These are phyloP conservation scores for Upupa epops DNA, from an alignment of 2,113 vertebrate species.

Conservation along the genomic window DNA sequence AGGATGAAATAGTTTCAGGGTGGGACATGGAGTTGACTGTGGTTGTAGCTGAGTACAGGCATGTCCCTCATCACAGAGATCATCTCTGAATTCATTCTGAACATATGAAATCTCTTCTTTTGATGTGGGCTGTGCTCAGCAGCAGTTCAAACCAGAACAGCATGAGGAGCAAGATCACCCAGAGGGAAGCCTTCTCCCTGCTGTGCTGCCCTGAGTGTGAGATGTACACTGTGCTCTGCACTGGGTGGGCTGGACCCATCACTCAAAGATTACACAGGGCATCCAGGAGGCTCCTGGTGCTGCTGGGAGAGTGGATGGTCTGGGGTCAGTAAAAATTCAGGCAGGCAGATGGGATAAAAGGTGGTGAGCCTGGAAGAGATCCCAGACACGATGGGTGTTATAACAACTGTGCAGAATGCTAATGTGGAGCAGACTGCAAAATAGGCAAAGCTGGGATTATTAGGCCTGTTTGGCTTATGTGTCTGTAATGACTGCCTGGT, in stretches of 20 bases:
- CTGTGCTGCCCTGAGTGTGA: not conserved
- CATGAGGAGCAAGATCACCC: rapidly evolving
- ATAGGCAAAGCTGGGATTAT: not conserved
- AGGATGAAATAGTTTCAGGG: not conserved
- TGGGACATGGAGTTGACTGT: not conserved
- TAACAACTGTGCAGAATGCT: not conserved
- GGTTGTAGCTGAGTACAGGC: not conserved
- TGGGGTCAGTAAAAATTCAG: not conserved
- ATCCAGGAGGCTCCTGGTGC: not conserved
- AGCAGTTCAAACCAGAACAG: not conserved
- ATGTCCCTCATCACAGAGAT: rapidly evolving
- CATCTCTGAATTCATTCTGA: not conserved
- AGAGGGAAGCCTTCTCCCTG: rapidly evolving
- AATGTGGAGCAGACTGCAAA: not conserved
- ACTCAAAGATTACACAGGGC: not conserved
- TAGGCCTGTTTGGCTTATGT: not conserved
- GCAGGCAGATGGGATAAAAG: not conserved
- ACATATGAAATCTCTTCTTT: not conserved
- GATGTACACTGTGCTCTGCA: rapidly evolving
- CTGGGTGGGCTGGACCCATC: not conserved
- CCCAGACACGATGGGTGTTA: not conserved
- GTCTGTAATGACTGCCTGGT: not conserved
- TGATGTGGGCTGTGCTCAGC: not conserved
- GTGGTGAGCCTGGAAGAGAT: not conserved
- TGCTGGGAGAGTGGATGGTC: rapidly evolving